phyloP scores from a whole-genome alignment of 2,888 invertebrate species.

The Platypus cylindrus region DNA sequence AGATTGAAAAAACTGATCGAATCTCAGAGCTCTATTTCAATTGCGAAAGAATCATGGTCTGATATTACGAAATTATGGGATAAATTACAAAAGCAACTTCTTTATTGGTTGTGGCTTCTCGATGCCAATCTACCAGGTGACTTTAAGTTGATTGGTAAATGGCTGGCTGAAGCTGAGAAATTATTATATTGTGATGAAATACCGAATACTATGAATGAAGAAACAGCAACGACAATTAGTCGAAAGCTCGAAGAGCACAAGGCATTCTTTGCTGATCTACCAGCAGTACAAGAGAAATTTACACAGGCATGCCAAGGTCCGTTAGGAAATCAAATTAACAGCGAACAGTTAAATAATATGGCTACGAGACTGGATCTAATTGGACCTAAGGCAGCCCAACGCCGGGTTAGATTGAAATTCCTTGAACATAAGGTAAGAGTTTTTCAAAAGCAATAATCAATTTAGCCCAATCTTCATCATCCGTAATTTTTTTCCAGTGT shows the following conservation, averaged over 20 bases:
- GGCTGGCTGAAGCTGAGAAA: constrained; percentile 81
- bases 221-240: constrained; percentile 77
- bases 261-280: constrained; percentile 75
- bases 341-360: constrained; percentile 73
- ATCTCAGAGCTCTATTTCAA: constrained; percentile 66
- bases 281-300: constrained; percentile 65
- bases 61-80: constrained; percentile 72
- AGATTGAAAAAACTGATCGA: constrained; percentile 70
- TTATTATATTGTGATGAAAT: constrained; percentile 70
- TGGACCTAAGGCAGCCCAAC: constrained; percentile 63
- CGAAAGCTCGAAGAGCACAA: constrained; percentile 82
- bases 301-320: constrained; percentile 57
- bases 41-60: constrained; percentile 76
- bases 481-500: constrained; percentile 40
- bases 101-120: constrained; percentile 80
- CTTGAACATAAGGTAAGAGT: constrained; percentile 64
- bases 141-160: constrained; percentile 75
- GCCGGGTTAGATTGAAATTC: constrained; percentile 76
- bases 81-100: constrained; percentile 62
- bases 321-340: constrained; percentile 56
- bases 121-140: constrained; percentile 78
- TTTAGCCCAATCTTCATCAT: background rate
- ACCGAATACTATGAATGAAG: constrained; percentile 74
- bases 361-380: constrained; percentile 63
- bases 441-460: background rate